Conservation (phyloP, 2,113 vertebrate species). For the Cryptoleucopteryx plumbea region DNA sequence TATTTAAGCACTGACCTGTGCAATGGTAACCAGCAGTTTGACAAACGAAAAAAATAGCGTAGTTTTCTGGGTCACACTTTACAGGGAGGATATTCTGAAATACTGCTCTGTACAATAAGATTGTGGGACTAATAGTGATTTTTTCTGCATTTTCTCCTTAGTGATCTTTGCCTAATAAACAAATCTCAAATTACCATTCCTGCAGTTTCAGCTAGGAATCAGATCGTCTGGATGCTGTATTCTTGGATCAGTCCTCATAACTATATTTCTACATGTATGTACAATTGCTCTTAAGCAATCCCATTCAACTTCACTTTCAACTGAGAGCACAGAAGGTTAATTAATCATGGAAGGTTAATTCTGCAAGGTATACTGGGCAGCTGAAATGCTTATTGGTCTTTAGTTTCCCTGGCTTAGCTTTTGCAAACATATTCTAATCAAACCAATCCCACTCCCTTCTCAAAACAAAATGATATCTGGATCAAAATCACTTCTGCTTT, state of each 20-base stretch:
- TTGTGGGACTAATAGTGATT: neutral
- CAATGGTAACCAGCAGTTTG: neutral
- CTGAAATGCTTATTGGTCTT: neutral
- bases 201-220: neutral
- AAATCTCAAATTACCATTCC: neutral
- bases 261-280: neutral
- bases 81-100: neutral
- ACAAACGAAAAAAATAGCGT: neutral
- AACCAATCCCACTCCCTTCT: neutral
- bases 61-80: neutral
- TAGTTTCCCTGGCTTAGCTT: neutral
- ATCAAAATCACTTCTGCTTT: neutral
- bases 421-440: neutral
- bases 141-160: neutral
- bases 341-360: neutral
- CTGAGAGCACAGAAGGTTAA: neutral
- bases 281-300: neutral
- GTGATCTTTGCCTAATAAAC: neutral
- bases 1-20: neutral
- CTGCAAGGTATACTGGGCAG: neutral
- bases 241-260: neutral
- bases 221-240: neutral
- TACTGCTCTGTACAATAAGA: neutral
- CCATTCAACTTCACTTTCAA: neutral
- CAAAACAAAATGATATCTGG: neutral